Evolutionary conservation across 2,113 vertebrate species (phyloP).

Genomic region (Myotis brandtii): DNA sequence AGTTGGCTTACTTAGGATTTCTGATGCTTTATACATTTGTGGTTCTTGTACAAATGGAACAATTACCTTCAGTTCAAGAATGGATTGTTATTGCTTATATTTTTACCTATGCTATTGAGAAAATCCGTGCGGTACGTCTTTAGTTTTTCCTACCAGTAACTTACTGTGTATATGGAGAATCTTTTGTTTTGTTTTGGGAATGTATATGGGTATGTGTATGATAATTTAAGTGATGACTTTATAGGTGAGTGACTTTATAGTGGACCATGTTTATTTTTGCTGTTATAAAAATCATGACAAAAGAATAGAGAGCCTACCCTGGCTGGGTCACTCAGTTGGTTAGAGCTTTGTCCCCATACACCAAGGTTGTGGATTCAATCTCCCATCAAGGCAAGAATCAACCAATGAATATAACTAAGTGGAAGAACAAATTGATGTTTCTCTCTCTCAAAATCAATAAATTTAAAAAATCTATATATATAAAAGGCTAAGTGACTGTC

Average conservation of each 20-base stretch:
- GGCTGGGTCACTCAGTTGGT: neutral
- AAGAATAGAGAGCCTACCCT: neutral
- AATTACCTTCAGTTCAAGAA: slow-evolving; percentile 92
- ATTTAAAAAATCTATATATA: neutral
- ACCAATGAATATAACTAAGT: neutral
- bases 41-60: slow-evolving; percentile 95
- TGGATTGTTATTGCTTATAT: slow-evolving; percentile 99
- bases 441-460: neutral
- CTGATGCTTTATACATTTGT: slow-evolving; percentile 98
- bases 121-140: slow-evolving; percentile 94
- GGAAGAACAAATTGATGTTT: neutral
- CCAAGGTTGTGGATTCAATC: neutral
- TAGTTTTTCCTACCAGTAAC: slow-evolving; percentile 24
- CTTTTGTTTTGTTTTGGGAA: neutral
- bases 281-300: neutral
- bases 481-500: too few relatives aligned
- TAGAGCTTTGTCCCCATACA: neutral
- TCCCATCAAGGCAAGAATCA: neutral
- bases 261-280: slow-evolving; percentile 35
- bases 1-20: slow-evolving; percentile 97
- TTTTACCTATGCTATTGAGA: slow-evolving; percentile 97
- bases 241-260: neutral
- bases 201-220: neutral
- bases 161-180: neutral
- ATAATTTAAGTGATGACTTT: neutral